phyloP scores from a whole-genome alignment of 2,797 vertebrate genomes.

The Micropoecilia bifurca region DNA sequence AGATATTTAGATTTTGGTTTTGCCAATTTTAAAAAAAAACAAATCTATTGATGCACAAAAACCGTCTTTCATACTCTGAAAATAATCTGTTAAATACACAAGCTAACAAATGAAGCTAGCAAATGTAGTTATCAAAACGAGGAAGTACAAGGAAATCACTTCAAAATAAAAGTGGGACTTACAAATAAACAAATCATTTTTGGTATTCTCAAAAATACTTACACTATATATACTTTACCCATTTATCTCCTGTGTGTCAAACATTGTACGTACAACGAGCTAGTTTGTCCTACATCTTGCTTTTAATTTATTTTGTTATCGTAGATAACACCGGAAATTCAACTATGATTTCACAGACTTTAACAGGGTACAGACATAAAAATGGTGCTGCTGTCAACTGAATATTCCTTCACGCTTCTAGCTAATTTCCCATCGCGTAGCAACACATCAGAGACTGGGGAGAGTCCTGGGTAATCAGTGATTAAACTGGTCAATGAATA shows the following conservation, averaged over 20 bases:
- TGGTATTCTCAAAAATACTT: not conserved
- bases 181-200: not conserved
- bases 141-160: constrained; percentile 4
- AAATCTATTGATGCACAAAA: not conserved
- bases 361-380: constrained; percentile 32
- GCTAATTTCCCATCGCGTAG: constrained; percentile 18
- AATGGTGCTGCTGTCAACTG: constrained; percentile 52
- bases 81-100: constrained; percentile 35
- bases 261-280: not conserved
- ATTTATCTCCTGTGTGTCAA: not conserved
- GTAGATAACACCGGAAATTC: constrained; percentile 45
- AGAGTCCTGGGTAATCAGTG: rapidly evolving
- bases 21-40: too few relatives aligned
- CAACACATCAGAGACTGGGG: not conserved
- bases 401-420: constrained; percentile 37
- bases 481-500: constrained; percentile 7
- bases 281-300: not conserved
- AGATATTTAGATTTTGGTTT: not conserved
- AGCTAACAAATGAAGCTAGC: constrained; percentile 56
- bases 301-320: not conserved
- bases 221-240: not conserved
- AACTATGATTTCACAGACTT: not conserved
- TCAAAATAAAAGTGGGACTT: constrained; percentile 57
- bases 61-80: not conserved
- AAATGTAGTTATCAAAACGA: not conserved